A percentile compares a stretch with the other conserved stretches of the same genome.
These are phyloP conservation scores for Artemia sp. DNA, from an alignment of 2,888 invertebrate species.

Conservation along the genomic window DNA sequence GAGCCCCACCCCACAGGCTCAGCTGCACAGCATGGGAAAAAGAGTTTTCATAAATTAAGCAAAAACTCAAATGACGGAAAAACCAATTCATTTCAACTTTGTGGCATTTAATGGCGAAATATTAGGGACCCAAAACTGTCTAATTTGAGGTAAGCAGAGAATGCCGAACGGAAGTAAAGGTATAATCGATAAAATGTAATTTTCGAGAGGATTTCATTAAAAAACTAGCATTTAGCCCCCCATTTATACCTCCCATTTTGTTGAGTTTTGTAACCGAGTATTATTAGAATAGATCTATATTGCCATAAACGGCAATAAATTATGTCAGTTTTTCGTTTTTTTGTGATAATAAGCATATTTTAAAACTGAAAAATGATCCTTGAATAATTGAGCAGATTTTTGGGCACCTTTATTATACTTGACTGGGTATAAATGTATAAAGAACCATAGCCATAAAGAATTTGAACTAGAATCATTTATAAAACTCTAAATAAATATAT, in stretches of 20 bases:
- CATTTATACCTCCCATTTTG: background rate
- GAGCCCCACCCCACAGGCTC: constrained; percentile 10
- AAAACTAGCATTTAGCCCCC: background rate
- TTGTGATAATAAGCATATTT: no score
- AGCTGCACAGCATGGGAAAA: constrained; percentile 14
- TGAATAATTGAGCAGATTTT: no score
- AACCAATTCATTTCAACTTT: background rate
- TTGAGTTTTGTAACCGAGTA: no score
- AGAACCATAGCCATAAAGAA: no score
- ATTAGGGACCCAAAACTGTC: constrained; percentile 12
- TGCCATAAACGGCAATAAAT: no score
- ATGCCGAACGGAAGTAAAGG: background rate
- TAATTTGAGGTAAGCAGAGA: background rate
- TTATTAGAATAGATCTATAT: no score
- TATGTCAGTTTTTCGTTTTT: no score
- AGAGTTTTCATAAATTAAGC: constrained; percentile 14
- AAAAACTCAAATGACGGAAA: background rate
- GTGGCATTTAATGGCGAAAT: background rate
- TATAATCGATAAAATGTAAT: constrained; percentile 1
- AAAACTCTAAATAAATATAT: no score
- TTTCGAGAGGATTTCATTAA: constrained; percentile 7
- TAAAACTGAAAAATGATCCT: no score
- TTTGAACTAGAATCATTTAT: no score
- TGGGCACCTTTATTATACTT: no score
- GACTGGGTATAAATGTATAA: no score